These are phyloP conservation scores for Strix aluco DNA, from an alignment of 2,113 vertebrate species.

Conservation along the genomic window DNA sequence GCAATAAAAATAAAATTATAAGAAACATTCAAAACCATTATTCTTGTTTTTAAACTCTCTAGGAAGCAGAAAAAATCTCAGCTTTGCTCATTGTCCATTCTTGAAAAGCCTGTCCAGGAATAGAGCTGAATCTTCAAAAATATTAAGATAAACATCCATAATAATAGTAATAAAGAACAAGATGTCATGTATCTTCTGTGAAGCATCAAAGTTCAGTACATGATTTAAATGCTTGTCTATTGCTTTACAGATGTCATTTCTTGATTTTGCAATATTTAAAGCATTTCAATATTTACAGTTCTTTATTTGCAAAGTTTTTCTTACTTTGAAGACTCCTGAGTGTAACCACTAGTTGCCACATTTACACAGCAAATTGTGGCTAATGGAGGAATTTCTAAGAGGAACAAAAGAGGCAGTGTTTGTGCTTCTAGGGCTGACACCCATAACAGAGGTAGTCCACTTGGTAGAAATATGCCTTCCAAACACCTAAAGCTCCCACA, in stretches of 20 bases:
- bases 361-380: background rate
- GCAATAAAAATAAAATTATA: background rate
- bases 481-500: background rate
- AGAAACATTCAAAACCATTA: background rate
- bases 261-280: background rate
- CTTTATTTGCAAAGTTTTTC: background rate
- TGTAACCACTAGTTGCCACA: background rate
- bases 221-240: background rate
- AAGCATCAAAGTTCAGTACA: background rate
- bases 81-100: background rate
- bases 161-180: background rate
- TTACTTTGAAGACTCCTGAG: background rate
- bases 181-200: background rate
- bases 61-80: background rate
- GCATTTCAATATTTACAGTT: background rate
- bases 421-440: background rate
- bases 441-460: background rate
- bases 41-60: background rate
- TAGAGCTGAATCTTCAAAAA: background rate
- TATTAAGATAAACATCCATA: background rate
- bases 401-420: background rate
- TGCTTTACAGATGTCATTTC: background rate
- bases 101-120: background rate
- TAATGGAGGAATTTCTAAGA: background rate
- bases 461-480: background rate